Evolutionary conservation across 2,113 vertebrate species (phyloP), one percentile per base, ranked within the genome.

Genomic region (Noctilio leporinus): DNA sequence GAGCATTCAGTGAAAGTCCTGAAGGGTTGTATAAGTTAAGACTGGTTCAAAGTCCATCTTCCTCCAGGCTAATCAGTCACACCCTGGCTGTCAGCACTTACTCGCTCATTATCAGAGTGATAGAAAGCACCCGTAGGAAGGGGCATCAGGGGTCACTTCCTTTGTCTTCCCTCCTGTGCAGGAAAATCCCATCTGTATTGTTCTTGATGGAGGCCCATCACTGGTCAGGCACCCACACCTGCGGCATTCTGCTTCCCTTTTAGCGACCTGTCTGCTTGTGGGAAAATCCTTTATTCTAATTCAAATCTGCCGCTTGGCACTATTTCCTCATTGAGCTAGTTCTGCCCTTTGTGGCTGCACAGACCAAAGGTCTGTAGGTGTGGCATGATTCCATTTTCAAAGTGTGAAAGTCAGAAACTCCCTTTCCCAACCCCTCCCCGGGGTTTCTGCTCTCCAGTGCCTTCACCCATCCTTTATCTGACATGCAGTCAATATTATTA

Each of bases 51-150:
- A 95, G 95, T 93, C 57, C 65, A 40, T 17, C 33, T 45, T 53
- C 9, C 78, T 78, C 69, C 14, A 17, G 70, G 78, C 77, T 62
- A 47, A 45, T 59, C 14, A 67, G 82, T 81, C 94, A 7, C 92
- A 51, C 96, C 93, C 91, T 43, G 73, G 35, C 85, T 95, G 33
- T 95, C 92, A 35, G 77, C 73, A n/a, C 33, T 30, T 26, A 51
- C 10, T 62, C 67, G 45, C 47, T 87, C 20, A 4, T 85, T 93
- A 88, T 86, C 81, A 49, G 12, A 86, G 33, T 15, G 62, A 38
- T 26, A 57, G 81, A 83, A 24, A 19, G 65, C 83, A 40, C 67
- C 59, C 11, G 35, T 69, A 14, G 47, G 51, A 82, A 84, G 81
- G 75, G 30, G n/a, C 75, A 55, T 57, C 28, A 4, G 24, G 4